Conservation (phyloP, 37 sponge, comb jelly and placozoan species). For the Bolinopsis microptera region DNA sequence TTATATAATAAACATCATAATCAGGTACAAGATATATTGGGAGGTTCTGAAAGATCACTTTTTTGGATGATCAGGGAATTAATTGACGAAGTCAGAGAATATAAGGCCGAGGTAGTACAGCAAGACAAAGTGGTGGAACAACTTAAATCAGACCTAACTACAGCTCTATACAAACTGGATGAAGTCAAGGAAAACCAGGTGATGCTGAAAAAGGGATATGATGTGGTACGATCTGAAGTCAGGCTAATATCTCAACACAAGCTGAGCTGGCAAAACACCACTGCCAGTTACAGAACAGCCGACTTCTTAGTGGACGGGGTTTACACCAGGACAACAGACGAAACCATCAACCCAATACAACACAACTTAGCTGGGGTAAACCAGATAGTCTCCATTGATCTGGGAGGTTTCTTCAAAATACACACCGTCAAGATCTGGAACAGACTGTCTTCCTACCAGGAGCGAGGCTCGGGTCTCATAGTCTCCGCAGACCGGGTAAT, state of each 20-base stretch:
- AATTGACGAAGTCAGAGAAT: background rate
- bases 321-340: background rate
- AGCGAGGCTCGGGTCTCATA: background rate
- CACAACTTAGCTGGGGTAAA: background rate
- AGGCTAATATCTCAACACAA: background rate
- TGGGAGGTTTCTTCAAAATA: background rate
- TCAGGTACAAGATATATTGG: background rate
- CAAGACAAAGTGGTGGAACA: background rate
- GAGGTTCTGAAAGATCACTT: background rate
- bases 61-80: background rate
- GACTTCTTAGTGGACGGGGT: background rate
- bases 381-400: background rate
- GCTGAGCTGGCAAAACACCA: background rate
- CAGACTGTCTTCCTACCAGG: background rate
- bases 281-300: background rate
- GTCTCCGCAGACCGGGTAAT: background rate
- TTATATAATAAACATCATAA: background rate
- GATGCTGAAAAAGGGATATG: background rate
- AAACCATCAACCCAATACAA: background rate
- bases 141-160: background rate
- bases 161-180: background rate
- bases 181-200: background rate
- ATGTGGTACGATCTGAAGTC: background rate
- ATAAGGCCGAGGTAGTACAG: background rate
- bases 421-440: background rate